Percentiles rank a stretch among this genome's conserved stretches.
These are phyloP conservation scores for Nephila pilipes DNA, from an alignment of 1,140 invertebrate genomes.

Conservation along the genomic window DNA sequence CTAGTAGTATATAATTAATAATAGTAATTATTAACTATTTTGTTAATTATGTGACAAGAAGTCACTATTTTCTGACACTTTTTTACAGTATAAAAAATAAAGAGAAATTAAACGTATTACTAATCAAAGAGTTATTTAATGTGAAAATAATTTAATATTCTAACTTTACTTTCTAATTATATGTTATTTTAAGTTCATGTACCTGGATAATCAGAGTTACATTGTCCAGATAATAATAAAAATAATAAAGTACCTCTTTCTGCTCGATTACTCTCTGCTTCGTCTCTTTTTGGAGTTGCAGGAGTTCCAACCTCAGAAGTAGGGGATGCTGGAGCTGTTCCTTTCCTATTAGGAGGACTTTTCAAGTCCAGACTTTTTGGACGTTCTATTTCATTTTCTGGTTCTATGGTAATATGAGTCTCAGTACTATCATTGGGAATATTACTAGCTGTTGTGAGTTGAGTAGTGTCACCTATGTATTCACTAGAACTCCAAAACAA, in stretches of 20 bases:
- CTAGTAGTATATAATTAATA: too few relatives aligned
- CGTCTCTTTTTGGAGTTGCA: constrained; percentile 47
- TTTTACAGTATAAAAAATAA: too few relatives aligned
- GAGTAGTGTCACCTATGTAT: constrained; percentile 54
- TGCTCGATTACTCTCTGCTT: constrained; percentile 63
- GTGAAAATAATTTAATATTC: too few relatives aligned
- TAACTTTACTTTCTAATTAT: too few relatives aligned
- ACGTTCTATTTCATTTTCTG: constrained; percentile 25
- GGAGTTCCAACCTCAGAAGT: constrained; percentile 28
- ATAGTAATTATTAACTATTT: too few relatives aligned
- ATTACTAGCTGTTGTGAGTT: constrained; percentile 56
- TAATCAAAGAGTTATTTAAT: too few relatives aligned
- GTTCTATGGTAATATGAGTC: constrained; percentile 70
- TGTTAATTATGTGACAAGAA: too few relatives aligned
- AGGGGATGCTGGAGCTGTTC: background rate
- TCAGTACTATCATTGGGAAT: constrained; percentile 60
- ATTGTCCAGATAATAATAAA: constrained; percentile 33
- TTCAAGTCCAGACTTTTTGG: constrained; percentile 53
- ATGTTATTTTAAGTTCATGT: too few relatives aligned
- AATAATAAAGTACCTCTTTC: constrained; percentile 57
- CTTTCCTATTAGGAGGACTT: background rate
- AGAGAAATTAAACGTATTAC: too few relatives aligned
- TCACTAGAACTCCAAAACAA: constrained; percentile 52
- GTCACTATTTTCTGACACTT: too few relatives aligned
- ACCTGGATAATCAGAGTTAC: too few relatives aligned